Base-by-base conservation (phyloP, 1,140 invertebrate species). In the Euura lappo region DNA sequence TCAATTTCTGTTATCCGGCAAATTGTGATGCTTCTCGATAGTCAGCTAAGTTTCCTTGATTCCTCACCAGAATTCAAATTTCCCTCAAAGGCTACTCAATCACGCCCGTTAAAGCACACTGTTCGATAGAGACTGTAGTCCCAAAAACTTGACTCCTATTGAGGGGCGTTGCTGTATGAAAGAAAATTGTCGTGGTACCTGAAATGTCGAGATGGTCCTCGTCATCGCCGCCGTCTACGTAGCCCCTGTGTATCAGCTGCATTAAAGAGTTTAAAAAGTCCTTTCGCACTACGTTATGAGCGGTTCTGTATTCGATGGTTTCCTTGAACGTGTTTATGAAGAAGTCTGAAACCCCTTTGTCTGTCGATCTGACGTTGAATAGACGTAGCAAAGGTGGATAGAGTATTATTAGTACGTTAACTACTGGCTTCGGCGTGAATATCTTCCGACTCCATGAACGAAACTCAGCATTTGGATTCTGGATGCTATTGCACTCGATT, bases 261-360 rank as follows among this genome's bases (percentile, higher is more conserved):
- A 85, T 75, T 2, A 85, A 45, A 1, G 81, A 74, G 74, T 80
- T 78, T 10, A 84, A 68, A 70, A 85, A 84, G 70, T 91, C 90
- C 28, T 88, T 88, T 45, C 85, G 79, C 42, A 76, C 79, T 0
- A 85, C 78, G 47, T 86, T 85, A 72, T 88, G 87, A 71, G 84
- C 80, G 28, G 86, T 80, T 67, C 89, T 78, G 44, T 85, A 81
- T 45, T 87, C 77, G 0, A 90, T 79, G 0, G 86, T 88, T 6
- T 60, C 51, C 51, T 6, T 3, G 51, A 60, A 60, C 10, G 6
- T n/a, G 51, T 60, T 60, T 3, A 60, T 60, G 4, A 60, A 60
- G 13, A 60, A 60, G 51, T 60, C 13, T 3, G 51, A 60, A 11
- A 60, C 13, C 6, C 13, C 51, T n/a, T 60, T 3, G 51, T 60